phyloP scores from a whole-genome alignment of 1,140 invertebrate species.

The Papilio dardanus region DNA sequence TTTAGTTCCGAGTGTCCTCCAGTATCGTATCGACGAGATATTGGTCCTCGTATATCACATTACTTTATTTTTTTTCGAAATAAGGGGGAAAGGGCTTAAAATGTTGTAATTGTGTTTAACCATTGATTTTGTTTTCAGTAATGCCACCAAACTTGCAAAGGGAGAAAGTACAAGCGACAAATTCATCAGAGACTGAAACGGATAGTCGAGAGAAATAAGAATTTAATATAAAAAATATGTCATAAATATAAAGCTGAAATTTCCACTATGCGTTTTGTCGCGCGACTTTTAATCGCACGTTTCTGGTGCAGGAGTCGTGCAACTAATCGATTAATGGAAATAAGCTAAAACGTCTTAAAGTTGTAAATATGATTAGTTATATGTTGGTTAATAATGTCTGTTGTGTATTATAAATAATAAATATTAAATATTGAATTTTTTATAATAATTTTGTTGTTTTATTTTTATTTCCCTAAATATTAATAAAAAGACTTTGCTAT shows the following conservation, averaged over 20 bases:
- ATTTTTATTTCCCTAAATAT: no score
- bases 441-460: background rate
- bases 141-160: background rate
- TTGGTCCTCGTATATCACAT: no score
- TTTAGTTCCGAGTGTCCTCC: no score
- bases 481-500: no score
- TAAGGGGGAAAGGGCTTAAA: no score
- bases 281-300: no score
- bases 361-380: background rate
- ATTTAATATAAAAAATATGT: constrained; percentile 21
- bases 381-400: constrained; percentile 9
- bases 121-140: constrained; percentile 1
- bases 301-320: no score
- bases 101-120: no score
- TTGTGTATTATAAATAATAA: constrained; percentile 8
- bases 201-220: constrained; percentile 10
- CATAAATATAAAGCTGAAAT: background rate
- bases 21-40: no score
- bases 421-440: constrained; percentile 5
- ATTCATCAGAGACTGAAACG: constrained; percentile 1
- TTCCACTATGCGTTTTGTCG: background rate
- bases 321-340: no score
- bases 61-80: no score
- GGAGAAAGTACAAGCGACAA: background rate
- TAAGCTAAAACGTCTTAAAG: background rate